A percentile compares a stretch with the other conserved stretches of the same genome.
These are phyloP conservation scores for Andrena fulva DNA, from an alignment of 2,888 invertebrate species.

Conservation along the genomic window DNA sequence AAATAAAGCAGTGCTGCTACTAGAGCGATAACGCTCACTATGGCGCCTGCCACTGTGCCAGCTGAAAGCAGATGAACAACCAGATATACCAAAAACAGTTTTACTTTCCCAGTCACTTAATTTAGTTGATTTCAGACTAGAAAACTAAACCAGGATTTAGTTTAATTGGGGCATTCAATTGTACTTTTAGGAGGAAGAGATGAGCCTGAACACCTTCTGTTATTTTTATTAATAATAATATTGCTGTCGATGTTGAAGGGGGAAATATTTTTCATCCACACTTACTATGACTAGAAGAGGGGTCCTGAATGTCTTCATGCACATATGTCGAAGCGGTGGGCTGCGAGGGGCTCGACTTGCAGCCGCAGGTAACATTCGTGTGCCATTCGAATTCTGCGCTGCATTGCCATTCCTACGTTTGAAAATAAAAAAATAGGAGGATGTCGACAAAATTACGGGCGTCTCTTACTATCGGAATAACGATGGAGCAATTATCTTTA, in stretches of 20 bases:
- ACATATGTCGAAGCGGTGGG: not conserved
- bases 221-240: too few relatives aligned
- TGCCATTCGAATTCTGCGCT: constrained; percentile 76
- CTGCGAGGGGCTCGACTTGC: not conserved
- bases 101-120: not conserved
- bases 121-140: too few relatives aligned
- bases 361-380: constrained; percentile 72
- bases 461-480: not conserved
- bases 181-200: too few relatives aligned
- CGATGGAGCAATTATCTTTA: too few relatives aligned
- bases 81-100: not conserved
- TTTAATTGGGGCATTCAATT: too few relatives aligned
- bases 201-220: too few relatives aligned
- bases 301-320: not conserved
- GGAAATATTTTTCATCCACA: not conserved
- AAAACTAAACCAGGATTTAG: too few relatives aligned
- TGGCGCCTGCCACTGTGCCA: constrained; percentile 58
- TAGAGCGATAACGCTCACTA: constrained; percentile 56
- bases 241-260: too few relatives aligned
- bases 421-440: not conserved
- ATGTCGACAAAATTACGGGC: not conserved
- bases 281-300: constrained; percentile 59
- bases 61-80: constrained; percentile 67
- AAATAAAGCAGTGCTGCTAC: constrained; percentile 70
- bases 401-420: constrained; percentile 73